Evolutionary conservation across 2,888 invertebrate species (phyloP).

Genomic region (Octodonta nipae): DNA sequence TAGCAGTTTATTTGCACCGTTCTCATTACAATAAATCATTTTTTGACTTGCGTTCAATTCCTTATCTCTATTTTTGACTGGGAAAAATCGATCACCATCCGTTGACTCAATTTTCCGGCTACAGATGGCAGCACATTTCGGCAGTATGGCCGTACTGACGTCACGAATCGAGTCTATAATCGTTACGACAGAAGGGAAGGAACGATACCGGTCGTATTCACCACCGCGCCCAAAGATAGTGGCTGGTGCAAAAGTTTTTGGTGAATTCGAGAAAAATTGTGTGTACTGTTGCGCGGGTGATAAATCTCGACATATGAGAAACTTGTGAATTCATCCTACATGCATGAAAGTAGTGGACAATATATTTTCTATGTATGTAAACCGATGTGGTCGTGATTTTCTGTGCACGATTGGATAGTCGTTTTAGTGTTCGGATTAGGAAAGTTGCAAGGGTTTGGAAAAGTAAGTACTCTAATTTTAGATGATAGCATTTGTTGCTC

Average conservation of each 20-base stretch:
- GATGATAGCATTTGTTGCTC: no score
- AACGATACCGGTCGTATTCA: constrained; percentile 20
- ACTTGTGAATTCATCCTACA: constrained; percentile 25
- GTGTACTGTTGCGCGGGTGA: constrained; percentile 25
- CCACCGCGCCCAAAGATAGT: constrained; percentile 28
- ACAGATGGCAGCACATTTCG: constrained; percentile 16
- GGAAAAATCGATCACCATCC: no score
- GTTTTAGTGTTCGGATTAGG: constrained; percentile 22
- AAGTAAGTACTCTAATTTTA: no score
- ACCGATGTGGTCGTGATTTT: constrained; percentile 34
- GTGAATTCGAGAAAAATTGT: constrained; percentile 16
- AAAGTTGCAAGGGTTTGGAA: constrained; percentile 23
- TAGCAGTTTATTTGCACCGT: no score
- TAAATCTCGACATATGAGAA: constrained; percentile 24
- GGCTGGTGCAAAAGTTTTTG: constrained; percentile 18
- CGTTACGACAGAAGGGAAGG: constrained; percentile 25
- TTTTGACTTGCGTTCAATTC: no score
- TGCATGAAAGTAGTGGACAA: constrained; percentile 30
- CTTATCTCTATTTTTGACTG: no score
- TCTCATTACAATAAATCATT: no score
- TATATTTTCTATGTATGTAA: constrained; percentile 33
- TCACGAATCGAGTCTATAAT: constrained; percentile 29
- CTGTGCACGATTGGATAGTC: constrained; percentile 30
- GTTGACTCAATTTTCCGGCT: no score
- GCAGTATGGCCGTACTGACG: constrained; percentile 28